Conservation (phyloP, 35 echinoderm and acorn worm genomes). For the Lytechinus pictus region DNA sequence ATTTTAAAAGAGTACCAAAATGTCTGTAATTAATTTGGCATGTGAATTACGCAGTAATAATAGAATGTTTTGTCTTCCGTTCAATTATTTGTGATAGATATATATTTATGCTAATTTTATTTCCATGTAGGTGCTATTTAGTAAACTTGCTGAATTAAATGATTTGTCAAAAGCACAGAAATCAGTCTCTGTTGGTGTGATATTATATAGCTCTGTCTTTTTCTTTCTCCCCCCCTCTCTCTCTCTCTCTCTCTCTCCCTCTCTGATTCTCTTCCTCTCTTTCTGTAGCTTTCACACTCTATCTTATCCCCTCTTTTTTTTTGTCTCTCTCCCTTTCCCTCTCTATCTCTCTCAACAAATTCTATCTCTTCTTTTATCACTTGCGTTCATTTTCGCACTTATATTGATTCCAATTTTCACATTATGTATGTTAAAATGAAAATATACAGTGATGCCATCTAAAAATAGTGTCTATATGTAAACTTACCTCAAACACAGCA, state of each 20-base stretch:
- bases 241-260: not conserved
- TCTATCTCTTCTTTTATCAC: too few species aligned
- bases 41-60: not conserved
- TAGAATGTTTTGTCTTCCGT: not conserved
- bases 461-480: too few species aligned
- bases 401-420: too few species aligned
- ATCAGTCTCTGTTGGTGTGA: not conserved
- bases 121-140: not conserved
- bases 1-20: not conserved
- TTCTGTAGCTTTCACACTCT: not conserved
- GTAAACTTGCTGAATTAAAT: not conserved
- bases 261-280: not conserved
- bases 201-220: not conserved
- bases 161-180: not conserved
- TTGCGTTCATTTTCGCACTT: too few species aligned
- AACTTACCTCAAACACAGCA: too few species aligned
- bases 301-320: not conserved
- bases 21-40: not conserved
- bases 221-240: not conserved
- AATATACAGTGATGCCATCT: too few species aligned
- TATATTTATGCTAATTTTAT: slow-evolving; percentile 10
- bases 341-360: not conserved
- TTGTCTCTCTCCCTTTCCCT: not conserved
- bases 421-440: too few species aligned
- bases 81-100: not conserved